Percentiles rank a stretch among this genome's conserved stretches.
Evolutionary conservation across 2,888 invertebrate species (phyloP).

Genomic region (Torymus tubicola): DNA sequence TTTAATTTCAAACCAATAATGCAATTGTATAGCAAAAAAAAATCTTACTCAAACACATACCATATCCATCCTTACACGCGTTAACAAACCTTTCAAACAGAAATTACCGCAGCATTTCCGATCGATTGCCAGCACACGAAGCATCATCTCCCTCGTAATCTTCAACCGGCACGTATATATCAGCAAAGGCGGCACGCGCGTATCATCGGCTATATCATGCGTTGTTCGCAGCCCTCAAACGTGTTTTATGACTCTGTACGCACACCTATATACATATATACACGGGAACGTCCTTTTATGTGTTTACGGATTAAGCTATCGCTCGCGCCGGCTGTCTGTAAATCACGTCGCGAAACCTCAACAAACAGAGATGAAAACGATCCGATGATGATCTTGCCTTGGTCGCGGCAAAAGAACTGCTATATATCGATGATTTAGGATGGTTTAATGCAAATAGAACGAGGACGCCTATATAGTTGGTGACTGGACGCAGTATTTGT

Average conservation of each 20-base stretch:
- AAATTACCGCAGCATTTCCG: too few relatives aligned
- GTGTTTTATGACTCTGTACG: constrained; percentile 12
- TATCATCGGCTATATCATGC: constrained; percentile 36
- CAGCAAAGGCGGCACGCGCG: constrained; percentile 40
- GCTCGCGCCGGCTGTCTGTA: constrained; percentile 61
- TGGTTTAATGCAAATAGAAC: constrained; percentile 13
- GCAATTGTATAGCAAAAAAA: too few relatives aligned
- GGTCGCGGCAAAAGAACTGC: neutral
- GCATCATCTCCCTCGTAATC: constrained; percentile 4
- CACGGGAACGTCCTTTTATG: constrained; percentile 58
- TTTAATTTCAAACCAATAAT: too few relatives aligned
- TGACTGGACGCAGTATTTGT: too few relatives aligned
- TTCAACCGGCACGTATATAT: constrained; percentile 7
- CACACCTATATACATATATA: neutral
- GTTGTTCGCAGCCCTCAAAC: constrained; percentile 16
- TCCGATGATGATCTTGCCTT: constrained; percentile 48
- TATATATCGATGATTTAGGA: constrained; percentile 16
- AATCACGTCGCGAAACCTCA: constrained; percentile 67
- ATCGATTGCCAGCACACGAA: neutral
- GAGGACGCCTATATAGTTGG: too few relatives aligned
- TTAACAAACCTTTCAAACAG: too few relatives aligned
- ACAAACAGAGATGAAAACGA: constrained; percentile 63
- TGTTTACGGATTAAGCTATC: constrained; percentile 68
- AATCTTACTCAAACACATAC: too few relatives aligned
- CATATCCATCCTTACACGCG: too few relatives aligned